Evolutionary conservation across 2,113 vertebrate species (phyloP).

Genomic region (Vidua macroura): DNA sequence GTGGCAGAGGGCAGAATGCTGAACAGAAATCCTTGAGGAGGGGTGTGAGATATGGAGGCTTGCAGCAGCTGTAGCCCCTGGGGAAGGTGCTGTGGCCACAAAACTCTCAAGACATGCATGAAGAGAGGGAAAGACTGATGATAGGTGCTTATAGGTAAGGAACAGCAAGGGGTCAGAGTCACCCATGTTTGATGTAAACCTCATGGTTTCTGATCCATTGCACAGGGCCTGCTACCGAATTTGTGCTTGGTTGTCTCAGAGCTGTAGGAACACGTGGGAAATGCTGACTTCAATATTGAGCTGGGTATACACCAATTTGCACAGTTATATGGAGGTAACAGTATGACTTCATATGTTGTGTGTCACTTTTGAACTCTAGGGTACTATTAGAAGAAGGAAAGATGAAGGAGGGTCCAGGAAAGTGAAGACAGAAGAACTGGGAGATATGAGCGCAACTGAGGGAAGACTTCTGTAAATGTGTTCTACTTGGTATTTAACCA

Average conservation of each 20-base stretch:
- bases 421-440: not conserved
- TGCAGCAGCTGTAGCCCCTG: not conserved
- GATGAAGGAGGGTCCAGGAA: not conserved
- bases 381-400: not conserved
- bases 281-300: rapidly evolving
- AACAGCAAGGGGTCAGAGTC: not conserved
- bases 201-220: not conserved
- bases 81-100: not conserved
- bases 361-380: not conserved
- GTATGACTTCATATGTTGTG: not conserved
- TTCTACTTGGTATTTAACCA: not conserved
- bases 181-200: not conserved
- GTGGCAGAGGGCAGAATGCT: not conserved
- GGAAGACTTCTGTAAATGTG: not conserved
- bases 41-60: not conserved
- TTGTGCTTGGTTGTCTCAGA: not conserved
- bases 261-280: not conserved
- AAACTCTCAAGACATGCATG: not conserved
- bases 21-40: not conserved
- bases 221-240: not conserved
- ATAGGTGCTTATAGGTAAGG: not conserved
- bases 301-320: not conserved
- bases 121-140: not conserved
- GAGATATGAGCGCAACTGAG: not conserved
- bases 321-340: not conserved